phyloP scores from a whole-genome alignment of 2,113 vertebrate species.

The Ctenodactylus gundi region DNA sequence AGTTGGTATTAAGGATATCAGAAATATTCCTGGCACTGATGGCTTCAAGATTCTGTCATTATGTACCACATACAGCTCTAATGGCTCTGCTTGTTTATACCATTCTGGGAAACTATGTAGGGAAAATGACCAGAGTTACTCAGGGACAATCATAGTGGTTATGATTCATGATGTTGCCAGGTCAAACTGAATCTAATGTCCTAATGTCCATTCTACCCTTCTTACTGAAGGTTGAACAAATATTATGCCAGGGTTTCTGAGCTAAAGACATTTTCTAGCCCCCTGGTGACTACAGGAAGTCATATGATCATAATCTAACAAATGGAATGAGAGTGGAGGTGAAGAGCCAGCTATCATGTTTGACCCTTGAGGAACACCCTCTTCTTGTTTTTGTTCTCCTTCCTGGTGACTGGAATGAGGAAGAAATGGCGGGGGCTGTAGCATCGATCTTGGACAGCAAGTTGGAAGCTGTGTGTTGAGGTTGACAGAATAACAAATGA shows the following conservation, averaged over 20 bases:
- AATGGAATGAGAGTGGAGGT: background rate
- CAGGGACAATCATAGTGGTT: accelerated
- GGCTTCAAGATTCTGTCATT: too few species aligned
- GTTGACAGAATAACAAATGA: background rate
- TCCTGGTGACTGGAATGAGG: background rate
- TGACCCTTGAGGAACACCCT: background rate
- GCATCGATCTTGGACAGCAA: too few species aligned
- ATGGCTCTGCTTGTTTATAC: background rate
- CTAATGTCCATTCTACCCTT: background rate
- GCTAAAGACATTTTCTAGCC: too few species aligned
- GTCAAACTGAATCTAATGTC: background rate
- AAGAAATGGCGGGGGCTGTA: too few species aligned
- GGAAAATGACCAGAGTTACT: background rate
- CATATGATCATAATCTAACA: background rate
- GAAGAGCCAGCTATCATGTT: background rate
- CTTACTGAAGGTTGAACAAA: too few species aligned
- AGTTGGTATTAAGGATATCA: background rate
- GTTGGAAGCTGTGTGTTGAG: background rate
- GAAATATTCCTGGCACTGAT: background rate
- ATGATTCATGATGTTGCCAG: background rate
- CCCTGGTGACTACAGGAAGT: background rate
- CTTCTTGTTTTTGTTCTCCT: background rate
- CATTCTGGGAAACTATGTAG: background rate
- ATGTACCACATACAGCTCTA: background rate
- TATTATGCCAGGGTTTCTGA: background rate